Base-by-base conservation (phyloP, 2,113 vertebrate genomes). In the Polypterus senegalus region DNA sequence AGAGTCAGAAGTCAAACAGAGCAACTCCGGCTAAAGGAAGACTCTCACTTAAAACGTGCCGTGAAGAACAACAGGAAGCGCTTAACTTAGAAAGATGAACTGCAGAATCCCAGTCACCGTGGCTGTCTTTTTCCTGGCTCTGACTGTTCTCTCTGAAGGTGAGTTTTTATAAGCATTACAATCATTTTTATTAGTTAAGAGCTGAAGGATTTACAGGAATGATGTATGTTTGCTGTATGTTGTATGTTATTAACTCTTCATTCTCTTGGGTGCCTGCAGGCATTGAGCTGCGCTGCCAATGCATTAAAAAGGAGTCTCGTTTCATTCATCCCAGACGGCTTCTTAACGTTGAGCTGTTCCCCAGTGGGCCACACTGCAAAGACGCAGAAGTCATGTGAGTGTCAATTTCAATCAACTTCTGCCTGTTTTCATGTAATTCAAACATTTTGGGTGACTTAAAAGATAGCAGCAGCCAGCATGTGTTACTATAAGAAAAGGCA, bases 341-440 rank as follows among this genome's bases (percentile, higher is more conserved):
- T 1, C 62, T 67, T 3, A 90, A 84, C 0, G 59, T 95, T 63
- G 88, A 86, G 67, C 69, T 95, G 48, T 88, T 77, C 44, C 80
- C 83, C 7, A 81, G 83, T 0, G 92, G 81, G 43, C 83, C 92
- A 11, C 87, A 93, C 71, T 98, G 94, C 49, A 56, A 77, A 47
- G 70, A 86, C 0, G 71, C 78, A 0, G 93, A 98, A 81, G 83
- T 98, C 83, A 93, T 98, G 93, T 98, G 79, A 92, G 91, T 73
- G n/a, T n/a, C n/a, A n/a, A n/a, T n/a, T n/a, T 59, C 45, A 45
- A 47, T 57, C 6, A 48, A 27, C 49, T 46, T 8, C 49, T 10
- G 27, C 6, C 46, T 57, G 54, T 46, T 5, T 11, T 43, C 27
- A 46, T 54, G 46, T 54, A 46, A 54, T 5, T 54, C 10, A 47